A percentile compares a stretch with the other conserved stretches of the same genome.
Conservation (phyloP, 2,113 vertebrate genomes). For the Guaruba guarouba region DNA sequence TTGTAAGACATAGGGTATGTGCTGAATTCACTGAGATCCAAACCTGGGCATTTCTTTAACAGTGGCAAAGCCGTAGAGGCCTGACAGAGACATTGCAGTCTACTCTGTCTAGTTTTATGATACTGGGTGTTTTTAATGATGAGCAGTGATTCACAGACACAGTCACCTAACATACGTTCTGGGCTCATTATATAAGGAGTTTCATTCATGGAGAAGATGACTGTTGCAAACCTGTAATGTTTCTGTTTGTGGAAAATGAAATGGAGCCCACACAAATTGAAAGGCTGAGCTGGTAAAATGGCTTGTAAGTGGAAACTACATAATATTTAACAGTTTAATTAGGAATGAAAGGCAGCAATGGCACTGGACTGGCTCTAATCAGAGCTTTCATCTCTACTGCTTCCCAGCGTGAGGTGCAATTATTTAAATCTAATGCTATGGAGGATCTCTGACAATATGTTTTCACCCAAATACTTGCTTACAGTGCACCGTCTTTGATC, state of each 20-base stretch:
- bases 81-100: background rate
- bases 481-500: slow-evolving; percentile 48
- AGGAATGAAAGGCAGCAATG: slow-evolving; percentile 34
- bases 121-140: background rate
- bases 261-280: background rate
- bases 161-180: background rate
- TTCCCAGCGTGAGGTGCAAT: slow-evolving; percentile 28
- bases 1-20: background rate
- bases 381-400: slow-evolving; percentile 36
- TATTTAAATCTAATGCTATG: background rate
- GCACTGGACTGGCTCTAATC: slow-evolving; percentile 14
- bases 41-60: background rate
- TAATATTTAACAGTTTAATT: slow-evolving; percentile 44
- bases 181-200: background rate
- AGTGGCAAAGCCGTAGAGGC: background rate
- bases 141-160: background rate
- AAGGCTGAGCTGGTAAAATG: background rate
- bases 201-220: background rate
- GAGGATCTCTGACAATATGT: background rate
- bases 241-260: slow-evolving; percentile 26
- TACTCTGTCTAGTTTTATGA: background rate
- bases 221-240: background rate
- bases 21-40: background rate
- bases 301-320: background rate
- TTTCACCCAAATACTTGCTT: background rate